Conservation (phyloP, 2,888 invertebrate species). For the Pardosa pseudoannulata region DNA sequence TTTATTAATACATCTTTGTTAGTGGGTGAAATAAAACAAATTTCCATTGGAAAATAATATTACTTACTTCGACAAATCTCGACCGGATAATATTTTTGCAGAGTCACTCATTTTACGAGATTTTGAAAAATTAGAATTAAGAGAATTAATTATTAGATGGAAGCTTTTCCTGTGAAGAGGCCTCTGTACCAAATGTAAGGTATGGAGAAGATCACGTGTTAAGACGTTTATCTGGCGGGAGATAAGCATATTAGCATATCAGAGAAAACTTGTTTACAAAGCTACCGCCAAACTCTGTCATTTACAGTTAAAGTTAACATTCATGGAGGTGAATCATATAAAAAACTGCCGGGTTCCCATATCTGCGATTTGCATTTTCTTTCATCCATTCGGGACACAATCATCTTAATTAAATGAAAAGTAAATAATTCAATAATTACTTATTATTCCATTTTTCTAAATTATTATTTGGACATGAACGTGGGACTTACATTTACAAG, state of each 20-base stretch:
- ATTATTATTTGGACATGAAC: no score
- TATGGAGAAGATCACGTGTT: not conserved
- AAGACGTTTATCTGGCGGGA: not conserved
- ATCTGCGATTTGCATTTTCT: no score
- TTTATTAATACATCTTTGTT: not conserved
- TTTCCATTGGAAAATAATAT: no score
- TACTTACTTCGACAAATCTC: constrained; percentile 55
- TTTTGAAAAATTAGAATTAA: not conserved
- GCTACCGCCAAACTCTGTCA: not conserved
- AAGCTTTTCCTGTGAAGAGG: not conserved
- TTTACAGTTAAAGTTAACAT: not conserved
- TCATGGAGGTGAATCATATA: no score
- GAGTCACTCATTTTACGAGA: constrained; percentile 7
- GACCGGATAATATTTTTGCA: constrained; percentile 43
- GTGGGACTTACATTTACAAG: no score
- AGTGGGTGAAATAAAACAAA: no score
- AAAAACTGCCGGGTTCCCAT: no score
- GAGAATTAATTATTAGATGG: not conserved
- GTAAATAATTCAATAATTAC: no score
- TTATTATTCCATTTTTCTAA: no score
- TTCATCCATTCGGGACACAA: no score
- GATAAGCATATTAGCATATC: not conserved
- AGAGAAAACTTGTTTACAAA: not conserved
- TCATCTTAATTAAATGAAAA: no score
- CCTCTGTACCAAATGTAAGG: not conserved